These are phyloP conservation scores for Corvus cornix DNA, from an alignment of 2,113 vertebrate species.

Conservation along the genomic window DNA sequence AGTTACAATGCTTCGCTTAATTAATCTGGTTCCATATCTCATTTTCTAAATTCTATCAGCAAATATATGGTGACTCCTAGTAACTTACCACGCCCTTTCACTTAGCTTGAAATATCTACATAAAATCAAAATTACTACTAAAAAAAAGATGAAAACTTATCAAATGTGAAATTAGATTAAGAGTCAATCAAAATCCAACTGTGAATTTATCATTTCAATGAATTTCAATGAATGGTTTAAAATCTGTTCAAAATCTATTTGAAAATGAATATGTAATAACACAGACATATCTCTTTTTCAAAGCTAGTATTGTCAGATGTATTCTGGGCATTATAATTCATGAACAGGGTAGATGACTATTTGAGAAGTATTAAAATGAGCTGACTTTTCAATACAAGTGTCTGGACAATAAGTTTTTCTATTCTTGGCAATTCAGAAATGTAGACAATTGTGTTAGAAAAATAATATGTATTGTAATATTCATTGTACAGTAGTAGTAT, in stretches of 20 bases:
- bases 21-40: conserved; percentile 22
- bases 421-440: conserved; percentile 82
- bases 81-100: conserved; percentile 33
- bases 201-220: conserved; percentile 84
- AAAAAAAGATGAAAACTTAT: conserved; percentile 69
- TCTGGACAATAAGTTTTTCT: conserved; percentile 85
- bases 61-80: not conserved
- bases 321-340: conserved; percentile 88
- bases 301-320: conserved; percentile 80
- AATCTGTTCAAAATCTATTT: conserved; percentile 86
- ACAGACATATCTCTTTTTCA: conserved; percentile 82
- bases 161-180: conserved; percentile 85
- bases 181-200: conserved; percentile 82
- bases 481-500: conserved; percentile 82
- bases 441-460: conserved; percentile 83
- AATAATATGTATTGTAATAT: conserved; percentile 88
- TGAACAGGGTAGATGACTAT: conserved; percentile 84
- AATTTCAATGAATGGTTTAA: conserved; percentile 85
- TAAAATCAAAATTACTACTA: conserved; percentile 65
- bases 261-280: conserved; percentile 85
- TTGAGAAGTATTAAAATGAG: conserved; percentile 90
- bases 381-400: conserved; percentile 87
- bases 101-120: conserved; percentile 53
- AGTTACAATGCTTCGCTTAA: not conserved
- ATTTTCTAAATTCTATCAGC: conserved; percentile 41